Evolutionary conservation across 2,113 vertebrate genomes (phyloP).

Genomic region (Electrona antarctica): DNA sequence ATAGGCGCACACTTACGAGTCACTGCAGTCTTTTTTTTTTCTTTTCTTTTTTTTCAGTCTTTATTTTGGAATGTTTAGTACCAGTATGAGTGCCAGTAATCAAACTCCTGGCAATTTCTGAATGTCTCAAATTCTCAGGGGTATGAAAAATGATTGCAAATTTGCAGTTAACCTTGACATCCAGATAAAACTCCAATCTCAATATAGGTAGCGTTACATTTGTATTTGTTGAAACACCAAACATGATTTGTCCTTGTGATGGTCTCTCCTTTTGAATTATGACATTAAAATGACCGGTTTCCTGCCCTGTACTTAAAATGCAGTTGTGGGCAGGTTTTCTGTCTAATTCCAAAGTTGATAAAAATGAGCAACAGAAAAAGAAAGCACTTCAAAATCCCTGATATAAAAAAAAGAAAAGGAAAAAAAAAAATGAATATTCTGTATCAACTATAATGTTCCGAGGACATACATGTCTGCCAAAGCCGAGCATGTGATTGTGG

Average conservation of each 20-base stretch:
- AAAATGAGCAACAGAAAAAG: constrained; percentile 73
- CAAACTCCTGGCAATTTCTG: constrained; percentile 74
- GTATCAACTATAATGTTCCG: constrained; percentile 72
- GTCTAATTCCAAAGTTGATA: constrained; percentile 71
- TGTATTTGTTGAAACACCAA: constrained; percentile 76
- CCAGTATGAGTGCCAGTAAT: constrained; percentile 78
- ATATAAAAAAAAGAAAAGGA: constrained; percentile 61
- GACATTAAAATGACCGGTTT: constrained; percentile 68
- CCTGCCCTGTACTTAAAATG: constrained; percentile 71
- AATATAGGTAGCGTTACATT: constrained; percentile 80
- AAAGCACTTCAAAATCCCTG: constrained; percentile 78
- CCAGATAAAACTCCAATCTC: constrained; percentile 78
- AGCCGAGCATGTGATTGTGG: constrained; percentile 68
- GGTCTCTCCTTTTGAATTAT: constrained; percentile 64
- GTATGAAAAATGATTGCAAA: constrained; percentile 80
- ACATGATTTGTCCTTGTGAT: constrained; percentile 66
- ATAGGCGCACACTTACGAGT: constrained; percentile 82
- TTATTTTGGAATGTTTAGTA: constrained; percentile 85
- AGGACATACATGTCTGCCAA: constrained; percentile 76
- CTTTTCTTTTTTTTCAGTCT: constrained; percentile 67
- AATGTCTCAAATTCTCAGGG: constrained; percentile 76
- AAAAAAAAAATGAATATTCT: constrained; percentile 36
- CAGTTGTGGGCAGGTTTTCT: constrained; percentile 66
- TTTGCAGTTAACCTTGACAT: constrained; percentile 81
- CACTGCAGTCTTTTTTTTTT: constrained; percentile 76